Evolutionary conservation across 2,113 vertebrate species (phyloP), one percentile per base, ranked within the genome.

Genomic region (Callorhinus ursinus): DNA sequence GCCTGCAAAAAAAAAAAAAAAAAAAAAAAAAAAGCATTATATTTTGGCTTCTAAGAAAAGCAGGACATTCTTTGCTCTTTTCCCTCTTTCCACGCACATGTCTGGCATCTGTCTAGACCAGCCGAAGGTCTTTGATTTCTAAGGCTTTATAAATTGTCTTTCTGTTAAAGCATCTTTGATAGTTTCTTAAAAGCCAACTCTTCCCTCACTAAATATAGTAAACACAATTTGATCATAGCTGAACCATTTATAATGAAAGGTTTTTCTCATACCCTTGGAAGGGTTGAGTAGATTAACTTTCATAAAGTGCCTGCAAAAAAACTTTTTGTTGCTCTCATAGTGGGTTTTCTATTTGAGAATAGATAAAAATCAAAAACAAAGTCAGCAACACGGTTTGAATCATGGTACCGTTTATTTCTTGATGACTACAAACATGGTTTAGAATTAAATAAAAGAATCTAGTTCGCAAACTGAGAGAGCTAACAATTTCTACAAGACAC

Each of bases 281-380:
- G 8, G 18, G n/a, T 92, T 85, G 55, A 63, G 16, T 42, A 91
- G 51, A 55, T 71, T 96, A 42, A 96, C 22, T 96, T 96, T 59
- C 59, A 61, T 33, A 77, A 46, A 46, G n/a, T 89, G 39, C 39
- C 61, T 59, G 26, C 6, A 84, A 36, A 83, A 42, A 88, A 55
- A 88, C 18, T 42, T 53, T 89, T 90, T 95, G 39, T 46, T 88
- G 49, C 79, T 97, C 74, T 80, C 88, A 76, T 72, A 65, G 15
- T 92, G 53, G 53, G 22, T 86, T 97, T 91, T 81, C 76, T 72
- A 63, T 71, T 88, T 92, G 82, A 95, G 59, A 79, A 82, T 91
- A 89, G 83, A 53, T 86, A 18, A 88, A 96, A 96, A 96, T 82
- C 0, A 95, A 90, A 97, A 90, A 65, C 42, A 81, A 77, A 97